phyloP scores from a whole-genome alignment of 92 coral and sea anemone species.

The Micromussa lordhowensis region DNA sequence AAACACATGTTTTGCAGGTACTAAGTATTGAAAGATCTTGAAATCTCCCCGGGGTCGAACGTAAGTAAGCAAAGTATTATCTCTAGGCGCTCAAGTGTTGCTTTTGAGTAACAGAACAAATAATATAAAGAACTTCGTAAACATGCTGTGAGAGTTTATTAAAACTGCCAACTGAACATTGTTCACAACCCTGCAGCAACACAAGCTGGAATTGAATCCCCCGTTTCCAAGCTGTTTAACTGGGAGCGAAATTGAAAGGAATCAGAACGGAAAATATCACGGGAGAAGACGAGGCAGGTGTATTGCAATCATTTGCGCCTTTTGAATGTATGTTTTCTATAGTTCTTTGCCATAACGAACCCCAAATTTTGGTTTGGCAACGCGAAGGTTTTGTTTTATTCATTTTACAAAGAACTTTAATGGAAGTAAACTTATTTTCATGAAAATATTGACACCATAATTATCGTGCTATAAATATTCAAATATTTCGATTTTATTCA shows the following conservation, averaged over 20 bases:
- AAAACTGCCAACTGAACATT: conserved; percentile 14
- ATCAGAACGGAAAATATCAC: background rate
- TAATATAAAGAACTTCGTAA: conserved; percentile 6
- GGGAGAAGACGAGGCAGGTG: background rate
- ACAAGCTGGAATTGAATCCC: background rate
- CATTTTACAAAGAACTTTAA: background rate
- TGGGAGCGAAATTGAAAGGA: background rate
- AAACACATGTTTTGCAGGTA: background rate
- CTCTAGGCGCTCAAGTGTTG: conserved; percentile 2
- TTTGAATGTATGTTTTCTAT: background rate
- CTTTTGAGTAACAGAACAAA: background rate
- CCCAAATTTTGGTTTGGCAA: background rate
- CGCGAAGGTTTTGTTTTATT: background rate
- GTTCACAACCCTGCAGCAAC: background rate
- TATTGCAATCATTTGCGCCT: background rate
- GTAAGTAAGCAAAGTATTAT: background rate
- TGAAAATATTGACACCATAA: background rate
- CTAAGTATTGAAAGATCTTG: background rate
- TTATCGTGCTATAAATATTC: background rate
- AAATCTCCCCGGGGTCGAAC: background rate
- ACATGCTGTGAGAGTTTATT: conserved; percentile 18
- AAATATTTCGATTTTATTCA: background rate
- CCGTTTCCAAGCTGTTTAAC: conserved; percentile 11
- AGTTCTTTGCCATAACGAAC: background rate
- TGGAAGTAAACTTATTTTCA: background rate